A percentile compares a stretch with the other conserved stretches of the same genome.
Conservation (phyloP, 1,140 invertebrate genomes). For the Lanistes nyassanus region DNA sequence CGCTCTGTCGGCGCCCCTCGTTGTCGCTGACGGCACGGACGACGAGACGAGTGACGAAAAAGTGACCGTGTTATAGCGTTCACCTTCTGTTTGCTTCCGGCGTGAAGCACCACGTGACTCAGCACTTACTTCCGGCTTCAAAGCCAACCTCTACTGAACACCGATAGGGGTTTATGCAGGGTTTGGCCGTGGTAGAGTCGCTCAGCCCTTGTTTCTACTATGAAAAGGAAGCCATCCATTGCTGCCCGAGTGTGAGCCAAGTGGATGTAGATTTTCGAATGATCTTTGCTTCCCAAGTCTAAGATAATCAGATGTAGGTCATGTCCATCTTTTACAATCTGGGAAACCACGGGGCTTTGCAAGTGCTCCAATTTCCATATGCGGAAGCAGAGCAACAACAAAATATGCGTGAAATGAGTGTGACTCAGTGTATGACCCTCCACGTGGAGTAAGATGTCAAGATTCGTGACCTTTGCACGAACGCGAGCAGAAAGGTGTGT, state of each 20-base stretch:
- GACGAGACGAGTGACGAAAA: slow-evolving; percentile 58
- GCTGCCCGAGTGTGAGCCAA: background rate
- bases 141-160: background rate
- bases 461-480: no score
- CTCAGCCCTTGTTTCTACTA: slow-evolving; percentile 5
- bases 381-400: no score
- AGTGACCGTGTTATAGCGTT: slow-evolving; percentile 58
- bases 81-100: background rate
- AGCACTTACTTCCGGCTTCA: background rate
- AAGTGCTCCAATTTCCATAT: no score
- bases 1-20: slow-evolving; percentile 57
- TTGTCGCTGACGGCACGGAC: slow-evolving; percentile 55
- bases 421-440: no score
- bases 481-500: no score
- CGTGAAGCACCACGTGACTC: background rate
- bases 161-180: background rate
- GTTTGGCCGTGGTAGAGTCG: background rate
- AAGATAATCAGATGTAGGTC: no score
- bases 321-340: no score
- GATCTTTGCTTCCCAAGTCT: no score
- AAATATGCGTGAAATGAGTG: no score
- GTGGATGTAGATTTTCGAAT: no score
- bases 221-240: background rate
- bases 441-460: no score
- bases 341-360: no score